phyloP scores from a whole-genome alignment of 1,140 invertebrate species.

The Eufriesea mexicana region DNA sequence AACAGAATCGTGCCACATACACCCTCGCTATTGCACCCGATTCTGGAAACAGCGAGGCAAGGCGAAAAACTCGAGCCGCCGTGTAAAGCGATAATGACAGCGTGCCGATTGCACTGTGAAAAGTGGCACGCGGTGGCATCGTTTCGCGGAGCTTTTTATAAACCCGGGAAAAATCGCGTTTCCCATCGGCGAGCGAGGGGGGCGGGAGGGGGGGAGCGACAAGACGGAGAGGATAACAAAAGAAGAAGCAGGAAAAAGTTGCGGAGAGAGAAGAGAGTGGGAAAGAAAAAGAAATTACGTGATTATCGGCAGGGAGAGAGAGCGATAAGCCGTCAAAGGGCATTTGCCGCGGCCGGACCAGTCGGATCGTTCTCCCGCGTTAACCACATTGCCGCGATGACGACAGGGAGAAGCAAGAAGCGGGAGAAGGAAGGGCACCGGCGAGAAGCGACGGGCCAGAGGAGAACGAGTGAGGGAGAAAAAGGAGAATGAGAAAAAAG shows the following conservation, averaged over 20 bases:
- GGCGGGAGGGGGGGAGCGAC: too few relatives aligned
- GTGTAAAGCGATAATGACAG: too few relatives aligned
- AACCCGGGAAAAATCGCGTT: conserved; percentile 8
- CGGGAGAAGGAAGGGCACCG: conserved; percentile 6
- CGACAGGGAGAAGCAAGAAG: conserved; percentile 1
- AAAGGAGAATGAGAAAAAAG: conserved; percentile 59
- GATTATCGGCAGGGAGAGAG: conserved; percentile 13
- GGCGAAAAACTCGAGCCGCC: too few relatives aligned
- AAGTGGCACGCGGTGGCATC: not conserved
- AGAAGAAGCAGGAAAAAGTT: not conserved
- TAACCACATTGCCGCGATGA: conserved; percentile 30
- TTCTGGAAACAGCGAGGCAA: too few relatives aligned
- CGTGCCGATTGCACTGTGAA: not conserved
- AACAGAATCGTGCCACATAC: too few relatives aligned
- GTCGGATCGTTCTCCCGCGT: conserved; percentile 40
- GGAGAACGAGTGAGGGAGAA: conserved; percentile 25
- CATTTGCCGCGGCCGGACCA: conserved; percentile 45
- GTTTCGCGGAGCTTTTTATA: not conserved
- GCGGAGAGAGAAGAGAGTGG: not conserved
- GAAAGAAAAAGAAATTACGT: conserved; percentile 20
- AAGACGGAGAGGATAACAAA: too few relatives aligned
- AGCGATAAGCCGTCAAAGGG: conserved; percentile 52
- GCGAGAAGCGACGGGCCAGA: conserved; percentile 12
- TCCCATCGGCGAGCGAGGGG: not conserved
- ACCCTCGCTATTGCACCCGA: too few relatives aligned